Conservation (phyloP, 2,113 vertebrate genomes). For the Corythaeola cristata region DNA sequence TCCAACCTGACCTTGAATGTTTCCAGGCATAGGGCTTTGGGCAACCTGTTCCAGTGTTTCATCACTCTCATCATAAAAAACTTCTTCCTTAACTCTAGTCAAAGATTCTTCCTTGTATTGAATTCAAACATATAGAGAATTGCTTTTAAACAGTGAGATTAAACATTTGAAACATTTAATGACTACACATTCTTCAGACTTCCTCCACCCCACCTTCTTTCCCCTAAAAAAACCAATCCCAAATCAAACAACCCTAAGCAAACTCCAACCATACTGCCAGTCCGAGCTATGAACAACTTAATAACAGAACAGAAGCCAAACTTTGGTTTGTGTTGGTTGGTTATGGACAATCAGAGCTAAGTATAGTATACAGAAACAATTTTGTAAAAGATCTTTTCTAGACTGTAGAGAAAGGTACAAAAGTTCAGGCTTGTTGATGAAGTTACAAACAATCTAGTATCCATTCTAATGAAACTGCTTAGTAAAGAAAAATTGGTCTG, state of each 20-base stretch:
- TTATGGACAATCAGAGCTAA: neutral
- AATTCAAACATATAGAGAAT: neutral
- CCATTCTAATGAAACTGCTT: neutral
- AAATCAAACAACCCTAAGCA: neutral
- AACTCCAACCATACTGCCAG: neutral
- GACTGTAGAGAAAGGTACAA: neutral
- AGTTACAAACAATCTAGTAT: neutral
- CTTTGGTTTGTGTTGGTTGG: rapidly evolving
- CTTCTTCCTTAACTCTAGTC: too few species aligned
- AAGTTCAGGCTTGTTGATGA: neutral
- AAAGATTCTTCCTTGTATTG: too few species aligned
- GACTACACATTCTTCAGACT: neutral
- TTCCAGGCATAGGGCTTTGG: too few species aligned
- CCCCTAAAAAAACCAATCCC: neutral
- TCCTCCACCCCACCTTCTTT: neutral
- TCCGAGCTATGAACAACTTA: neutral
- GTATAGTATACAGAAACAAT: neutral
- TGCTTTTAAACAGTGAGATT: neutral
- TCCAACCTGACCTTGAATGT: too few species aligned
- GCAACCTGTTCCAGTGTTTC: too few species aligned
- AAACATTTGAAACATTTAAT: neutral
- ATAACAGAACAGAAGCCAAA: neutral
- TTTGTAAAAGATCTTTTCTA: neutral
- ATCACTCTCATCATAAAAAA: too few species aligned
- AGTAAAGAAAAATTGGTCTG: neutral